A percentile compares a stretch with the other conserved stretches of the same genome.
phyloP scores from a whole-genome alignment of 2,888 invertebrate species.

The Drosophila mayaguana region DNA sequence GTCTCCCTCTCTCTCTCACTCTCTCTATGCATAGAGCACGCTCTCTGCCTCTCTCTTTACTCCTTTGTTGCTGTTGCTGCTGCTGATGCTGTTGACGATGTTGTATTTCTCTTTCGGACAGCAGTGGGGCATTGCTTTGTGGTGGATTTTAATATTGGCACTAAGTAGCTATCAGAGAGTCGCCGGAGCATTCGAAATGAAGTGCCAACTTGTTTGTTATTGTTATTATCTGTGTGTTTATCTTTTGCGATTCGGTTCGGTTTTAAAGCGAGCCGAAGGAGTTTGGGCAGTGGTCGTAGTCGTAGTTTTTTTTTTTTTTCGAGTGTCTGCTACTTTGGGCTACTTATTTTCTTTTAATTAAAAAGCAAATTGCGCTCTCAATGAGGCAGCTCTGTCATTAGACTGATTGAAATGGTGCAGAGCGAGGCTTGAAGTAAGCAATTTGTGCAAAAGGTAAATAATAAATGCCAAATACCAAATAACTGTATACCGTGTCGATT shows the following conservation, averaged over 20 bases:
- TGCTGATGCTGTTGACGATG: slow-evolving; percentile 26
- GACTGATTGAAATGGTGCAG: slow-evolving; percentile 68
- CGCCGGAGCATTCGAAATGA: slow-evolving; percentile 72
- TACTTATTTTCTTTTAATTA: slow-evolving; percentile 77
- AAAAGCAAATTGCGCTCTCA: slow-evolving; percentile 68
- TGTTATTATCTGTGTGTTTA: slow-evolving; percentile 71
- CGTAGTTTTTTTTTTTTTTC: slow-evolving; percentile 29
- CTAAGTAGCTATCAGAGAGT: slow-evolving; percentile 69
- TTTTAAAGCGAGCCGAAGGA: slow-evolving; percentile 20
- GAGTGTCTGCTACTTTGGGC: slow-evolving; percentile 47
- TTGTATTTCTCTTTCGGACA: slow-evolving; percentile 59
- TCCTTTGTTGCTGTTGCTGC: not conserved
- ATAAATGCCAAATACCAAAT: slow-evolving; percentile 70
- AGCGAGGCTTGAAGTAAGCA: slow-evolving; percentile 65
- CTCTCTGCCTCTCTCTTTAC: not conserved
- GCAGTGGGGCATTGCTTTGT: slow-evolving; percentile 59
- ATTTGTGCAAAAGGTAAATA: slow-evolving; percentile 71
- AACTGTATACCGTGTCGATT: slow-evolving; percentile 73
- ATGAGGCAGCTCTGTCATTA: slow-evolving; percentile 63
- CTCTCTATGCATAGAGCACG: not conserved
- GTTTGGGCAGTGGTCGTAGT: not conserved
- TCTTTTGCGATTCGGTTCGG: slow-evolving; percentile 45
- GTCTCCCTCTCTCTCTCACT: slow-evolving; percentile 1
- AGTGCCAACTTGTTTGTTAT: slow-evolving; percentile 79
- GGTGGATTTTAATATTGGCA: slow-evolving; percentile 72